Evolutionary conservation across 2,113 vertebrate genomes (phyloP), one percentile per base, ranked within the genome.

Genomic region (Trogon surrucura): DNA sequence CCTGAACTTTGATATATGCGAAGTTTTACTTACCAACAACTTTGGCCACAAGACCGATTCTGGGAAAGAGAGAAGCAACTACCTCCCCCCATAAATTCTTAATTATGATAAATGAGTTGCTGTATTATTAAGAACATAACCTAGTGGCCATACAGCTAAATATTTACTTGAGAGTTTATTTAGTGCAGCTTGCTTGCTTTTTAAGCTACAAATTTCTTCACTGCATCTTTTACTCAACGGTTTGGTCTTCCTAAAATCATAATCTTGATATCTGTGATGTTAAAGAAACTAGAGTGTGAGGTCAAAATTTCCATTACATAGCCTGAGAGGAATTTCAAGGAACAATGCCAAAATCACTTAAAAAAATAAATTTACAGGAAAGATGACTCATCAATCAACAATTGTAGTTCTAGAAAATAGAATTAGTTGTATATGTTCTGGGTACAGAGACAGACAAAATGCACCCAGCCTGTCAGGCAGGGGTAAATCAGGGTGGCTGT

Each of bases 351-450:
- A 97, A 97, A 97, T 98, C 93, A 97, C 96, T 97, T 95, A 91
- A 97, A 98, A 53, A 98, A 98, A 96, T 87, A 97, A 97, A 98
- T 96, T 97, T 97, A 98, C 97, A 97, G 97, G 98, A 98, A 98
- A 98, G 96, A 98, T 98, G 98, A 98, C 96, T 98, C 98, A 98
- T 98, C 97, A 97, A 97, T 98, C 98, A 98, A 97, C 98, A 98
- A 92, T 92, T 96, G 78, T 89, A 88, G 85, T 96, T 96, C 93
- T 86, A 94, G 93, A 95, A 98, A 97, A 96, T 82, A 97, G 91
- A 97, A 92, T 96, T 94, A 84, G 79, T 97, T 97, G 54, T 97
- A 87, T 97, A 94, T 89, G 78, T 97, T 97, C 91, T 80, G 88
- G 57, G 69, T 95, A 72, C 30, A 83, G 67, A 92, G 34, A 87